Conservation (phyloP, 2,888 invertebrate genomes). For the Diachrysia chrysitis region DNA sequence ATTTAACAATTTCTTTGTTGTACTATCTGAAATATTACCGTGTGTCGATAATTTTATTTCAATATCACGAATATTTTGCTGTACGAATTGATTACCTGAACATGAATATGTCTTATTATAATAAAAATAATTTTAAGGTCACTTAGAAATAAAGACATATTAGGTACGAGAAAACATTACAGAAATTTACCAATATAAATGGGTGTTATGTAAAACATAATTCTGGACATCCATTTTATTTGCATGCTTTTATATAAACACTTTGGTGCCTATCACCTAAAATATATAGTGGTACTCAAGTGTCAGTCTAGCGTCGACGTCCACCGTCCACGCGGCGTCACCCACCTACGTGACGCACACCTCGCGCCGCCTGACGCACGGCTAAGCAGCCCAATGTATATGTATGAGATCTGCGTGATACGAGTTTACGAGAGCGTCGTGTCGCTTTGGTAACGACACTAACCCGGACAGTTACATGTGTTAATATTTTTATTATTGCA, state of each 20-base stretch:
- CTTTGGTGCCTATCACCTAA: too few relatives aligned
- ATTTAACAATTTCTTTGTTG: background rate
- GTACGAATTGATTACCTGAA: too few relatives aligned
- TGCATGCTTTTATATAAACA: too few relatives aligned
- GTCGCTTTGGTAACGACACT: slow-evolving; percentile 26
- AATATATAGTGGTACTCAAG: background rate
- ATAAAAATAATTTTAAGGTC: too few relatives aligned
- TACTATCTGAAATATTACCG: background rate
- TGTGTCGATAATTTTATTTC: too few relatives aligned
- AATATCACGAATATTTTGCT: too few relatives aligned
- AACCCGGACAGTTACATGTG: slow-evolving; percentile 48
- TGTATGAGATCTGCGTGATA: slow-evolving; percentile 53
- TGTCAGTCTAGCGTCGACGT: background rate
- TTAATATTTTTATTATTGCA: slow-evolving; percentile 59
- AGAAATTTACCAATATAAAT: too few relatives aligned
- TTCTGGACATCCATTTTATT: too few relatives aligned
- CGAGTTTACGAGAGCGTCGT: slow-evolving; percentile 34
- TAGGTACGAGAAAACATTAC: too few relatives aligned
- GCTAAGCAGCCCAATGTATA: slow-evolving; percentile 45
- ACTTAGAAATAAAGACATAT: too few relatives aligned
- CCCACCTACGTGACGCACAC: slow-evolving; percentile 26
- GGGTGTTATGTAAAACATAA: too few relatives aligned
- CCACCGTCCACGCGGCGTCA: background rate
- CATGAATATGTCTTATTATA: too few relatives aligned
- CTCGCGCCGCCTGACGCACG: slow-evolving; percentile 21